A percentile compares a stretch with the other conserved stretches of the same genome.
phyloP scores from a whole-genome alignment of 1,140 invertebrate species.

The Scaptodrosophila lebanonensis region DNA sequence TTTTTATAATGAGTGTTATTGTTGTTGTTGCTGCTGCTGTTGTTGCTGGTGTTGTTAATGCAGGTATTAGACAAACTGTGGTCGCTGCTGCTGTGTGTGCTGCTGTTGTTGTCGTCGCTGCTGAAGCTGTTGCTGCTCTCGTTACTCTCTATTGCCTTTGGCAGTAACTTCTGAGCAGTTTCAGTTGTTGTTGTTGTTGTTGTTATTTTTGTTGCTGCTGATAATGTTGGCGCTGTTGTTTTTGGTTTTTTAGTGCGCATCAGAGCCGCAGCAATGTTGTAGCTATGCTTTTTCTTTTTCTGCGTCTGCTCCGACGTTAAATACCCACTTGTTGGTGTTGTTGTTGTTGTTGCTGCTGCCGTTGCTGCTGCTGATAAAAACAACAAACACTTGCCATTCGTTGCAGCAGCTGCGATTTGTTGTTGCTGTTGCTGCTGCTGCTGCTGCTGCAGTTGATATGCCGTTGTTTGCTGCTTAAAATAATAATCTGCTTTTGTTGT shows the following conservation, averaged over 20 bases:
- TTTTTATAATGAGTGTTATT: constrained; percentile 10
- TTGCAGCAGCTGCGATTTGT: too few relatives aligned
- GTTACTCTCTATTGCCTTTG: too few relatives aligned
- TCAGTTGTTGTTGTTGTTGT: constrained; percentile 1
- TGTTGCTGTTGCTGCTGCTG: constrained; percentile 29
- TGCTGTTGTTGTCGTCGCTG: constrained; percentile 22
- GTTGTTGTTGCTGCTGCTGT: constrained; percentile 53
- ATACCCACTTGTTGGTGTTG: neutral
- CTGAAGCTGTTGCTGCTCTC: constrained; percentile 38
- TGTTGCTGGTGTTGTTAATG: constrained; percentile 59
- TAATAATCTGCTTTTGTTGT: constrained; percentile 44
- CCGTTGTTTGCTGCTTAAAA: constrained; percentile 47
- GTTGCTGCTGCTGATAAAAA: constrained; percentile 33
- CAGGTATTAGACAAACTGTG: constrained; percentile 62
- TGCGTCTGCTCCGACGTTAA: constrained; percentile 32
- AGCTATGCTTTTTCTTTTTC: constrained; percentile 60
- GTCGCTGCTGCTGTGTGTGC: constrained; percentile 19
- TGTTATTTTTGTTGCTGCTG: neutral
- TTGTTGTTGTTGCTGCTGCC: constrained; percentile 21
- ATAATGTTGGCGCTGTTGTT: constrained; percentile 21
- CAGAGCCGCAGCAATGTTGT: constrained; percentile 52
- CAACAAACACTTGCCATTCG: constrained; percentile 43
- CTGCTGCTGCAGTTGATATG: too few relatives aligned
- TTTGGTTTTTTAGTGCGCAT: constrained; percentile 61
- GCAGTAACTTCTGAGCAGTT: constrained; percentile 16